Evolutionary conservation across 2,113 vertebrate species (phyloP).

Genomic region (Ammospiza caudacuta): DNA sequence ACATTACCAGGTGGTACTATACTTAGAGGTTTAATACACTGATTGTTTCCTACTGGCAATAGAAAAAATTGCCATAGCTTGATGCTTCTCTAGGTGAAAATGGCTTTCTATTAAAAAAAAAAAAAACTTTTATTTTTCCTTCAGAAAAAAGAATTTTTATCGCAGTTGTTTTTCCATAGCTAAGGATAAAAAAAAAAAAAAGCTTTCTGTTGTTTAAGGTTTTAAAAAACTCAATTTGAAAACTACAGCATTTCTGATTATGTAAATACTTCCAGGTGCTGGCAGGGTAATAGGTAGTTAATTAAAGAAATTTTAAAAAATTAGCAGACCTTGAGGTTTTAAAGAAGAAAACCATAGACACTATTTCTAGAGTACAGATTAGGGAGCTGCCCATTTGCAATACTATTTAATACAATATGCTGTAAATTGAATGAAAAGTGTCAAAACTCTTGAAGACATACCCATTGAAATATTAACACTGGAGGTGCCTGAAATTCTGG

Average conservation of each 20-base stretch:
- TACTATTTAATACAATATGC: neutral
- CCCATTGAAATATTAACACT: neutral
- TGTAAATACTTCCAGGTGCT: neutral
- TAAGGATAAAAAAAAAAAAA: neutral
- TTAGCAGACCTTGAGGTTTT: neutral
- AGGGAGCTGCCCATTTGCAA: neutral
- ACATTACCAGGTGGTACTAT: neutral
- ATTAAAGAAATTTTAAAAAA: neutral
- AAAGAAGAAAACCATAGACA: neutral
- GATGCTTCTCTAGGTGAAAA: neutral
- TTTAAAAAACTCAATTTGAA: neutral
- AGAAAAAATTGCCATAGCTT: neutral
- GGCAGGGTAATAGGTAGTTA: neutral
- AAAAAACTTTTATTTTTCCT: neutral
- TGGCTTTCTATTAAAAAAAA: neutral
- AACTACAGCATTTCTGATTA: neutral
- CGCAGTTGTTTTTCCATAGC: neutral
- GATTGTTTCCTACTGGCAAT: fast-evolving
- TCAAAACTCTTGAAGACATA: neutral
- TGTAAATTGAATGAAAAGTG: neutral
- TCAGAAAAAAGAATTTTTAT: neutral
- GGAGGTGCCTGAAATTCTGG: neutral
- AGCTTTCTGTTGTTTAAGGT: neutral
- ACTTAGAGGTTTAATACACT: neutral
- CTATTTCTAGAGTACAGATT: neutral